Evolutionary conservation across 2,888 invertebrate species (phyloP).

Genomic region (Leptodirus hochenwartii): DNA sequence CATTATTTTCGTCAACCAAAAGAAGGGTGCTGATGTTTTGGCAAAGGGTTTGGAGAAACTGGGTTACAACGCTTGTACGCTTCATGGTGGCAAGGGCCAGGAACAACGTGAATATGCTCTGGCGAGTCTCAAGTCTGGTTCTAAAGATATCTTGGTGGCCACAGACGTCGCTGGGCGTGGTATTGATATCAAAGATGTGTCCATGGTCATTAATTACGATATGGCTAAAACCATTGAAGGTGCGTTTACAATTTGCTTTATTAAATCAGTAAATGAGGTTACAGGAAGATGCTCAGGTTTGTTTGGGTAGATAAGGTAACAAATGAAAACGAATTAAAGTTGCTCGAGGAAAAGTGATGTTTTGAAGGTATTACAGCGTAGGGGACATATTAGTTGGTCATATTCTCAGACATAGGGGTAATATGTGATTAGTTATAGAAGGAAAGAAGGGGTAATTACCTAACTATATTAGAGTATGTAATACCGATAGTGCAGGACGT

Average conservation of each 20-base stretch:
- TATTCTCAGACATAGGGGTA: too few relatives aligned
- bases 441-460: too few relatives aligned
- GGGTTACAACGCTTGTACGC: constrained; percentile 88
- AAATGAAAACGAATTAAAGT: too few relatives aligned
- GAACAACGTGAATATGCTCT: constrained; percentile 98
- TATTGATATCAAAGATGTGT: constrained; percentile 99
- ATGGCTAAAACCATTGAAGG: constrained; percentile 98
- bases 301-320: background rate
- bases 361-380: too few relatives aligned
- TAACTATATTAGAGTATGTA: too few relatives aligned
- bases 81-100: constrained; percentile 99
- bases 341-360: too few relatives aligned
- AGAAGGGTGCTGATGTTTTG: constrained; percentile 97
- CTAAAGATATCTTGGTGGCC: constrained; percentile 95
- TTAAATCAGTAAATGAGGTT: too few relatives aligned
- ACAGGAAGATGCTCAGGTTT: background rate
- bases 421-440: too few relatives aligned
- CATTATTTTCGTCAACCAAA: constrained; percentile 99
- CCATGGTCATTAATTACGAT: constrained; percentile 97
- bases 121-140: constrained; percentile 86
- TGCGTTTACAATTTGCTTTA: constrained; percentile 19
- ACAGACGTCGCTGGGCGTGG: constrained; percentile 99
- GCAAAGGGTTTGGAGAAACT: constrained; percentile 94
- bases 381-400: too few relatives aligned
- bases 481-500: too few relatives aligned